Percentiles rank a stretch among this genome's conserved stretches.
Evolutionary conservation across 1,140 invertebrate species (phyloP).

Genomic region (Eumeta japonica): DNA sequence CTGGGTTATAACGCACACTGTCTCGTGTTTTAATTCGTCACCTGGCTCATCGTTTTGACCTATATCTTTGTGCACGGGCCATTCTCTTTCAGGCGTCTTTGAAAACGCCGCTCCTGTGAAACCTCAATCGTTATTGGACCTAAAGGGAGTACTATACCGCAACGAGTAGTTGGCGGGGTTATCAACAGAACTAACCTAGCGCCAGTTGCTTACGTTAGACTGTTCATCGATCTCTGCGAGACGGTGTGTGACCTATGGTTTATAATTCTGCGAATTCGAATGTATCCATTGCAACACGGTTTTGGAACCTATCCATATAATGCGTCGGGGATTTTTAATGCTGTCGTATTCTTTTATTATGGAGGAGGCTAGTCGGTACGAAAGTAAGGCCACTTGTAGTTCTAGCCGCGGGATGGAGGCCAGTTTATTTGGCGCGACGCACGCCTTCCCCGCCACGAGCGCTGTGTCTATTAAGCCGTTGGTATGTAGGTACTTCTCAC

Average conservation of each 20-base stretch:
- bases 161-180: slow-evolving; percentile 24
- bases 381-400: slow-evolving; percentile 31
- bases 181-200: slow-evolving; percentile 16
- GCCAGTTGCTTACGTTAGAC: slow-evolving; percentile 21
- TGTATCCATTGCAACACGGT: slow-evolving; percentile 16
- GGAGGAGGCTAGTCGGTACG: slow-evolving; percentile 15
- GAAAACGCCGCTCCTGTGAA: slow-evolving; percentile 15
- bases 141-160: slow-evolving; percentile 1
- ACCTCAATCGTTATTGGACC: slow-evolving; percentile 9
- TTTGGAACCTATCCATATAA: slow-evolving; percentile 17
- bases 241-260: slow-evolving; percentile 33
- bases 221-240: slow-evolving; percentile 27
- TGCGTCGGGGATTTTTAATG: slow-evolving; percentile 5
- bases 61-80: slow-evolving; percentile 11
- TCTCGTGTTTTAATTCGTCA: neutral
- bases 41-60: neutral
- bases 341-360: slow-evolving; percentile 17
- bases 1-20: too few relatives aligned
- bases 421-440: slow-evolving; percentile 24
- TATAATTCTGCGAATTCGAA: slow-evolving; percentile 16
- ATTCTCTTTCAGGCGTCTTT: slow-evolving; percentile 4
- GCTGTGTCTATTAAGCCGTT: slow-evolving; percentile 7
- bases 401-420: slow-evolving; percentile 32
- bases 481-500: slow-evolving; percentile 8
- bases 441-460: slow-evolving; percentile 16